Base-by-base conservation (phyloP, 1,140 invertebrate species). In the Gonioctena quinquepunctata region DNA sequence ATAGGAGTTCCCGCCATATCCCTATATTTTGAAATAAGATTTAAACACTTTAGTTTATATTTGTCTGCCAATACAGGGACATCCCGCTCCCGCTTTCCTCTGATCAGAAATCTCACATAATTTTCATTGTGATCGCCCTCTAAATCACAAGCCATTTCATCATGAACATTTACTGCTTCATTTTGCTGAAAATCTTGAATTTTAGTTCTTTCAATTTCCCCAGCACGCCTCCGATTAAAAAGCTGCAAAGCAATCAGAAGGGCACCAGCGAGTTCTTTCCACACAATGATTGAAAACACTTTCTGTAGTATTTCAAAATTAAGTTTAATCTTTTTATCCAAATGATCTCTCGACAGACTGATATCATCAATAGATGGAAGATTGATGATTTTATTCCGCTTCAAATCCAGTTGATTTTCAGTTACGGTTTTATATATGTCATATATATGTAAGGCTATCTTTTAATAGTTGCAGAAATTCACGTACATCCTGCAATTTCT, bases 141-240 rank as follows among this genome's bases (percentile, higher is more conserved):
- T 7, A 13, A 1, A 25, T 1, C 25, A 16, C 21, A 60, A 7
- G 18, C 18, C 16, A 60, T 60, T 23, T 60, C 57, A 18, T 60
- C 4, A 60, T 28, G 4, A 2, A 13, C 25, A 11, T 13, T 60
- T 18, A 60, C 7, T 3, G 8, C 8, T 60, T 60, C 25, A 18
- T 60, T 25, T n/a, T 23, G 13, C 22, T 2, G n/a, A 60, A 1
- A 60, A 27, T 60, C 57, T 23, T 23, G 2, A 25, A 60, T 60
- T 60, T 60, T 60, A 13, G n/a, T 23, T 26, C 57, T 13, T 28
- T 60, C 11, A 8, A 60, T 23, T 60, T 60, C 57, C n/a, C 57
- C 57, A 25, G 57, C 57, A 5, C 57, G 8, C 26, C 57, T 22
- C 18, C 57, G 22, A 23, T 60, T 60, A 5, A 60, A 60, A 4